Evolutionary conservation across 2,888 invertebrate species (phyloP), one percentile per base, ranked within the genome.

Genomic region (Arge pagana): DNA sequence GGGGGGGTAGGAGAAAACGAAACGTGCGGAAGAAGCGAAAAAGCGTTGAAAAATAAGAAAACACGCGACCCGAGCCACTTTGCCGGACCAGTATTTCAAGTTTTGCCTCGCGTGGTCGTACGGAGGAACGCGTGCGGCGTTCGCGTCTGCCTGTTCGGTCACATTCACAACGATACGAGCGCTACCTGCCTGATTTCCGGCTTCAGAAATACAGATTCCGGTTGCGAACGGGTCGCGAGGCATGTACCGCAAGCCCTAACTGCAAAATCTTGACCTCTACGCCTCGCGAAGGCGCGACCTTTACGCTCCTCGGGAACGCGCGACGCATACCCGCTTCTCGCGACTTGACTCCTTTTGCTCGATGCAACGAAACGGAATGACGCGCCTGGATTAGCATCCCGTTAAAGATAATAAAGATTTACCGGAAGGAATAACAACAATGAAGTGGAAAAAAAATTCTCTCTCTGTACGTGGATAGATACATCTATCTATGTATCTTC

Each of bases 381-480:
- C 10, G 26, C 15, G 43, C 50, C 60, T 58, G 74, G 75, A 75
- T 75, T 75, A 73, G 74, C 75, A 76, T 74, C 62, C 67, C 71
- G 74, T 76, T 74, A 75, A 30, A 18, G 31, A 23, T 24, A 11
- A 33, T 13, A 33, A 11, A 33, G 15, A n/a, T n/a, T n/a, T n/a
- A n/a, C n/a, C n/a, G n/a, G n/a, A n/a, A n/a, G n/a, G n/a, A n/a
- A n/a, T n/a, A n/a, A n/a, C n/a, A n/a, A n/a, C n/a, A n/a, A n/a
- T n/a, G n/a, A n/a, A n/a, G n/a, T n/a, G n/a, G n/a, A 33, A 11
- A 33, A 33, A 31, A 10, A 31, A 31, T 42, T 19, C 15, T 23
- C 21, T n/a, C 7, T n/a, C n/a, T n/a, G n/a, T n/a, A n/a, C n/a
- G n/a, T n/a, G n/a, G n/a, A n/a, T n/a, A n/a, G n/a, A n/a, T n/a